A percentile compares a stretch with the other conserved stretches of the same genome.
These are phyloP conservation scores for Enhydra lutris DNA, from an alignment of 2,113 vertebrate genomes.

Conservation along the genomic window DNA sequence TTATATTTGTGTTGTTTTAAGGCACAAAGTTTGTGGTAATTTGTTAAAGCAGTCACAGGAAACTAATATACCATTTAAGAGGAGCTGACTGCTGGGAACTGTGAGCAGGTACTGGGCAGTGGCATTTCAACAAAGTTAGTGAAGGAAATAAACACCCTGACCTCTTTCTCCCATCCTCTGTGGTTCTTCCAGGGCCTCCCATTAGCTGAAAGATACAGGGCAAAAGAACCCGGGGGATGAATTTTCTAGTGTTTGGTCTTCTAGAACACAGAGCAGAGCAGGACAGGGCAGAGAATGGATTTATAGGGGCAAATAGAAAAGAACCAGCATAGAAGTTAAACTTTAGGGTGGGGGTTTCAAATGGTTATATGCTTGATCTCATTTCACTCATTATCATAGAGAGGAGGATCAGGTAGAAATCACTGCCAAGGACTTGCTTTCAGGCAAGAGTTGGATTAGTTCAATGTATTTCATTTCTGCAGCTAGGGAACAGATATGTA, in stretches of 20 bases:
- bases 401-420: neutral
- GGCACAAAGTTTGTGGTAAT: neutral
- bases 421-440: neutral
- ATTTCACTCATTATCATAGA: neutral
- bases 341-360: neutral
- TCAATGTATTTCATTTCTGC: constrained; percentile 6
- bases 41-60: neutral
- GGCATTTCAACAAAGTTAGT: neutral
- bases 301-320: neutral
- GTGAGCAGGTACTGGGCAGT: neutral
- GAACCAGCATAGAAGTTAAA: neutral
- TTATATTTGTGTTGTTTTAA: neutral
- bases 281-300: neutral
- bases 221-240: neutral
- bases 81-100: neutral
- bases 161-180: neutral
- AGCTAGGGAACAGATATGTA: neutral
- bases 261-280: neutral
- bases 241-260: neutral
- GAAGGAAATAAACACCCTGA: neutral
- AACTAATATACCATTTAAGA: neutral
- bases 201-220: neutral
- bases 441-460: neutral
- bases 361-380: neutral
- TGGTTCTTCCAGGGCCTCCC: neutral